These are phyloP conservation scores for Brachionus rotundiformis DNA, from an alignment of 1,140 invertebrate species.

Conservation along the genomic window DNA sequence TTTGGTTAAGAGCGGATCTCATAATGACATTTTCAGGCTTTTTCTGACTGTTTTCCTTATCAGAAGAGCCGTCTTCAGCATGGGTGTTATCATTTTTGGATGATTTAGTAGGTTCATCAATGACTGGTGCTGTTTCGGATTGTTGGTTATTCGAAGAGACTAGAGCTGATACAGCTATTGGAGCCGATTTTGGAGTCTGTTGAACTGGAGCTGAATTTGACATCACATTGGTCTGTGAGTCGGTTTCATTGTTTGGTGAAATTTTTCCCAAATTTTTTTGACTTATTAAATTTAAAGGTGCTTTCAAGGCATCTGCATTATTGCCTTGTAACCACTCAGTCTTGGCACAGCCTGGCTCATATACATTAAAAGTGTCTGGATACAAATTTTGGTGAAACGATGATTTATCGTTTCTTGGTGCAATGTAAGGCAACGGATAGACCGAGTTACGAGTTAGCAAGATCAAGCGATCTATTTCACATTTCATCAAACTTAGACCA, in stretches of 20 bases:
- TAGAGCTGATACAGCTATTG: neutral
- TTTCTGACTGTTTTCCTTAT: conserved; percentile 18
- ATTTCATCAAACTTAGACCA: conserved; percentile 87
- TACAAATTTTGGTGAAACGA: conserved; percentile 84
- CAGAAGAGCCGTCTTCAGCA: neutral
- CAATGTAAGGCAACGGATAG: conserved; percentile 87
- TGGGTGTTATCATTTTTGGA: neutral
- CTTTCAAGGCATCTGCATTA: conserved; percentile 53
- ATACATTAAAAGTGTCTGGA: conserved; percentile 78
- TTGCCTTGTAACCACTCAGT: conserved; percentile 71
- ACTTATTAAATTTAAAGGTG: neutral
- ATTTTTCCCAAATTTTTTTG: neutral
- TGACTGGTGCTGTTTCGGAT: neutral
- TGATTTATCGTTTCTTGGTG: conserved; percentile 71
- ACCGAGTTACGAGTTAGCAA: conserved; percentile 80
- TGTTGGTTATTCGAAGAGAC: neutral
- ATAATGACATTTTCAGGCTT: conserved; percentile 10
- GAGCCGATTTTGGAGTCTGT: neutral
- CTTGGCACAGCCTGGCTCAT: conserved; percentile 74
- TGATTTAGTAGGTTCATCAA: neutral
- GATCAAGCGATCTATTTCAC: conserved; percentile 84
- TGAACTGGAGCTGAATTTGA: no score
- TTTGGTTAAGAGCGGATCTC: neutral
- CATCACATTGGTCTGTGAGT: no score
- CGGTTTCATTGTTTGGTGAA: neutral